Conservation (phyloP, 2,113 vertebrate genomes). For the Nibea coibor region DNA sequence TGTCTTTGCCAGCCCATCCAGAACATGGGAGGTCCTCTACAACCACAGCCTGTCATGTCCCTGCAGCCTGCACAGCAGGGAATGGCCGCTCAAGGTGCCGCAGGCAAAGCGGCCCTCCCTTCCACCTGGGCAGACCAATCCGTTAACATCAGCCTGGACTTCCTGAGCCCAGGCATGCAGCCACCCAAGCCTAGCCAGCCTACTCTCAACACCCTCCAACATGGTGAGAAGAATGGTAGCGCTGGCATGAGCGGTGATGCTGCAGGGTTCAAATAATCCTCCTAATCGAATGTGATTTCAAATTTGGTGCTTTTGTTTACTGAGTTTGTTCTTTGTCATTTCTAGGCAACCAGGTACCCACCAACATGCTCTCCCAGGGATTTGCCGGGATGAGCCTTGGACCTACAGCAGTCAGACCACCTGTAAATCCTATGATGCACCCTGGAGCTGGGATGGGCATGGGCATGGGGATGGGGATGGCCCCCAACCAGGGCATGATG, state of each 20-base stretch:
- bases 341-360: slow-evolving; percentile 87
- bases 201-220: slow-evolving; percentile 95
- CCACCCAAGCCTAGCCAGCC: slow-evolving; percentile 93
- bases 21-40: slow-evolving; percentile 85
- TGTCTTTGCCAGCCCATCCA: slow-evolving; percentile 87
- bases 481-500: slow-evolving; percentile 89
- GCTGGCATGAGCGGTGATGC: not conserved
- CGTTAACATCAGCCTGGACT: slow-evolving; percentile 98
- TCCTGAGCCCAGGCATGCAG: slow-evolving; percentile 93
- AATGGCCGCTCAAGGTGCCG: slow-evolving; percentile 86
- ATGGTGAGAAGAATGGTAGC: slow-evolving; percentile 83
- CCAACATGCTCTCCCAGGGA: slow-evolving; percentile 91
- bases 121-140: slow-evolving; percentile 96
- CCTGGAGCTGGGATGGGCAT: slow-evolving; percentile 77
- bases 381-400: slow-evolving; percentile 91
- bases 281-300: not conserved
- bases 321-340: slow-evolving; percentile 29
- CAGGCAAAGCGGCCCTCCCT: slow-evolving; percentile 89
- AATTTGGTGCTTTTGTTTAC: slow-evolving; percentile 3
- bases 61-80: slow-evolving; percentile 81
- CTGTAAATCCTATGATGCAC: slow-evolving; percentile 86
- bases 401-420: slow-evolving; percentile 84
- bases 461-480: slow-evolving; percentile 70
- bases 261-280: not conserved
- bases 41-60: slow-evolving; percentile 87